Evolutionary conservation across 2,113 vertebrate species (phyloP), one percentile per base, ranked within the genome.

Genomic region (Tachysurus fulvidraco): DNA sequence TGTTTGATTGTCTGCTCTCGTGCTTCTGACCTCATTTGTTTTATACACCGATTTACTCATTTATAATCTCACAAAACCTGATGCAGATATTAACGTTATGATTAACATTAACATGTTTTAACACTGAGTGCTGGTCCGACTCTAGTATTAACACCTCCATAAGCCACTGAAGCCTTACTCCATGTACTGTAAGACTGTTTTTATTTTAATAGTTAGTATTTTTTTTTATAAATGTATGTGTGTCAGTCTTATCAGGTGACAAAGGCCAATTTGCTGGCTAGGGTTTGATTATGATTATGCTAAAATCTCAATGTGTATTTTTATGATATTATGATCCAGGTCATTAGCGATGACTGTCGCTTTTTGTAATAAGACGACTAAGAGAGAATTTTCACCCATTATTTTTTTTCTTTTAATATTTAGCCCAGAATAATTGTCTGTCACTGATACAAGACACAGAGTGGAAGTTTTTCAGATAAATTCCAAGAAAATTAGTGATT

Each of bases 101-200:
- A 17, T 28, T 5, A 50, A 9, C 46, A 9, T 50, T 50, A 50
- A 5, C 46, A 50, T 50, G 46, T 50, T 1, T 7, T 5, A 50
- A 50, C 46, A 5, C 46, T 50, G 46, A 50, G 62, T 41, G 74
- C 62, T 59, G 55, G n/a, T 85, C n/a, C 60, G 44, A 16, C 50
- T 13, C 54, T 46, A 0, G 55, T 36, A 67, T 79, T 79, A 36
- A 65, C 73, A 67, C 62, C 23, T 5, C 41, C 13, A 67, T 65
- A 14, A 76, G 19, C 74, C 30, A 44, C 78, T 60, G 67, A 84
- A 52, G 36, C 50, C 60, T 76, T 64, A 85, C 57, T 60, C 13
- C n/a, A 55, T 88, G 84, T 87, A 90, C 84, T 90, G 89, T 88
- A 85, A 65, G 82, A 76, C 71, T 41, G 8, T 83, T 65, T 67